Conservation (phyloP, 2,888 invertebrate species). For the Papilio demoleus region DNA sequence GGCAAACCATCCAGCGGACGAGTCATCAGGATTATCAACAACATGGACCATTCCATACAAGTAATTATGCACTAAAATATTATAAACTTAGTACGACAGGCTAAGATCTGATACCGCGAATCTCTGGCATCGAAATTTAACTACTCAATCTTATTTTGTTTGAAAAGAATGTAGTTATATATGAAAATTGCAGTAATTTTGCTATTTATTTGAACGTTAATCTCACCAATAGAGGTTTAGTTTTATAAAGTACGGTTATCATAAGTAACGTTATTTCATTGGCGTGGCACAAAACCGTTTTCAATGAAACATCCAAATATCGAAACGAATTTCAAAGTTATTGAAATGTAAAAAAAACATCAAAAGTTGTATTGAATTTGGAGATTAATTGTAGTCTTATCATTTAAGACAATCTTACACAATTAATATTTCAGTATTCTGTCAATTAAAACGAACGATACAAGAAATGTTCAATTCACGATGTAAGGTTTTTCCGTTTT, state of each 20-base stretch:
- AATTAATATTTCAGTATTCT: too few species aligned
- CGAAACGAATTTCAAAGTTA: too few species aligned
- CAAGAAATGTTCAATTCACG: too few species aligned
- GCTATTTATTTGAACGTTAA: neutral
- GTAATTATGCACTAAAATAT: conserved; percentile 72
- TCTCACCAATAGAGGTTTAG: conserved; percentile 22
- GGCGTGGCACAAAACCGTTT: conserved; percentile 54
- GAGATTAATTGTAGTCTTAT: too few species aligned
- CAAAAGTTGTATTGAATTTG: too few species aligned
- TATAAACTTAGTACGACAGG: neutral
- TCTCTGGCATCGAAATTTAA: neutral
- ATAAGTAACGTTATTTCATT: conserved; percentile 52
- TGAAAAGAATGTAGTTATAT: too few species aligned
- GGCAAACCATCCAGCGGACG: conserved; percentile 92
- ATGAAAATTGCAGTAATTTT: neutral
- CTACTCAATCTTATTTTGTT: too few species aligned
- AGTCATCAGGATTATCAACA: conserved; percentile 96
- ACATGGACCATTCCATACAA: conserved; percentile 95
- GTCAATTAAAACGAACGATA: too few species aligned
- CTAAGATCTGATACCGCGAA: neutral
- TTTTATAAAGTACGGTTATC: conserved; percentile 49
- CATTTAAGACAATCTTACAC: too few species aligned
- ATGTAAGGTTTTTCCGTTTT: too few species aligned
- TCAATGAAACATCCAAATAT: conserved; percentile 63
- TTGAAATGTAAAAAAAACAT: too few species aligned